A percentile compares a stretch with the other conserved stretches of the same genome.
phyloP scores from a whole-genome alignment of 92 coral and sea anemone species.

The Zoanthus sociatus region DNA sequence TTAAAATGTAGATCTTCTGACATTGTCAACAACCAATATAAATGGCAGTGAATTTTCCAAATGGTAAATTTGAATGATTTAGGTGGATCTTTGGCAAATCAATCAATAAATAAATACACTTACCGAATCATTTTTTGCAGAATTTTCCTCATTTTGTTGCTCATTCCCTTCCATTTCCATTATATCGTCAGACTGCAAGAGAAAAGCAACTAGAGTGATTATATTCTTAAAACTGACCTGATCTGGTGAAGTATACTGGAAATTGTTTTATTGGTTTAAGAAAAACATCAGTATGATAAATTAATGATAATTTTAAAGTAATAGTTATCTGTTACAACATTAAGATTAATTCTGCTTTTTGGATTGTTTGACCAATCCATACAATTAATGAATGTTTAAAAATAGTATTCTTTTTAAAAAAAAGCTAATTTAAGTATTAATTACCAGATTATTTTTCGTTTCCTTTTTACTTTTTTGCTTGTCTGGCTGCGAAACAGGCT shows the following conservation, averaged over 20 bases:
- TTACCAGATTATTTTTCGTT: slow-evolving; percentile 1
- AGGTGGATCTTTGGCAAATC: slow-evolving; percentile 17
- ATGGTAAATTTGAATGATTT: slow-evolving; percentile 23
- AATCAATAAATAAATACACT: neutral
- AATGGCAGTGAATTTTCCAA: slow-evolving; percentile 31
- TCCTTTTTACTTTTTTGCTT: neutral
- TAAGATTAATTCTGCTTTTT: neutral
- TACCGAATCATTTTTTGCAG: slow-evolving; percentile 5
- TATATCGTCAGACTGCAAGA: slow-evolving; percentile 25
- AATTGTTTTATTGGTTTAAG: slow-evolving; percentile 1
- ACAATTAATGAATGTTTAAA: too few species aligned
- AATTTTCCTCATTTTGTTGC: neutral
- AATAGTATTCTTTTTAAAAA: neutral
- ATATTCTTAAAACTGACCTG: slow-evolving; percentile 15
- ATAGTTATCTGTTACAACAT: neutral
- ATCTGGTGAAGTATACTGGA: slow-evolving; percentile 12
- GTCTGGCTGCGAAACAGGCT: neutral
- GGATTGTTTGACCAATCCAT: neutral
- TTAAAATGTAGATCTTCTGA: slow-evolving; percentile 24
- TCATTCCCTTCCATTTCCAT: neutral
- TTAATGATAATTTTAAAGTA: neutral
- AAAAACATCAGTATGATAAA: neutral
- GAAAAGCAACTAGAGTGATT: slow-evolving; percentile 12
- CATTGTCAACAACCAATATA: neutral
- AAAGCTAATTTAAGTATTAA: neutral